These are phyloP conservation scores for Calosoma granatense DNA, from an alignment of 1,140 invertebrate species.

Conservation along the genomic window DNA sequence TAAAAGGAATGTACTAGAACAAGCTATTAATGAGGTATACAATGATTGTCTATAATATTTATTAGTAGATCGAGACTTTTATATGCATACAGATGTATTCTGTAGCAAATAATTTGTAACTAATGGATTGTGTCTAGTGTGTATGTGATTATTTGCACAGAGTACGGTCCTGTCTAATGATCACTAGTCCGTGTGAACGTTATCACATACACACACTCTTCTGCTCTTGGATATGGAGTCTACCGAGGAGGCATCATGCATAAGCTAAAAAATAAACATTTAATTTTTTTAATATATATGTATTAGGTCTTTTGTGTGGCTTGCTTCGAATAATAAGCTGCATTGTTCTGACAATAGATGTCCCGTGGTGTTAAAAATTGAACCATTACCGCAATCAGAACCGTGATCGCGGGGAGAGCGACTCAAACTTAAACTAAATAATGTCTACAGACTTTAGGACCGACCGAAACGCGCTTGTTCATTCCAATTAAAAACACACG, in stretches of 20 bases:
- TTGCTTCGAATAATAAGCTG: slow-evolving; percentile 26
- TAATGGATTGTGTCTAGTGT: no score
- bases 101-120: no score
- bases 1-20: no score
- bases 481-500: slow-evolving; percentile 1
- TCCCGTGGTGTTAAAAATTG: slow-evolving; percentile 33
- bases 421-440: neutral
- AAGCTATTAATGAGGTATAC: no score
- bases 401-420: slow-evolving; percentile 15
- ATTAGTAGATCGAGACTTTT: no score
- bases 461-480: neutral
- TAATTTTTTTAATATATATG: slow-evolving; percentile 32
- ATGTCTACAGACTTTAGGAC: neutral
- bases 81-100: no score
- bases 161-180: no score
- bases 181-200: neutral
- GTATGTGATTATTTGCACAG: no score
- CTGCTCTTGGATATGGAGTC: neutral
- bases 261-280: slow-evolving; percentile 25
- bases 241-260: neutral
- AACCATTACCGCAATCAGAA: slow-evolving; percentile 31
- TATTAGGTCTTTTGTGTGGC: slow-evolving; percentile 32
- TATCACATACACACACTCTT: neutral
- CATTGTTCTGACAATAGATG: slow-evolving; percentile 31
- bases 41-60: no score